These are phyloP conservation scores for Mesochorus sp. DNA, from an alignment of 2,888 invertebrate genomes.

Conservation along the genomic window DNA sequence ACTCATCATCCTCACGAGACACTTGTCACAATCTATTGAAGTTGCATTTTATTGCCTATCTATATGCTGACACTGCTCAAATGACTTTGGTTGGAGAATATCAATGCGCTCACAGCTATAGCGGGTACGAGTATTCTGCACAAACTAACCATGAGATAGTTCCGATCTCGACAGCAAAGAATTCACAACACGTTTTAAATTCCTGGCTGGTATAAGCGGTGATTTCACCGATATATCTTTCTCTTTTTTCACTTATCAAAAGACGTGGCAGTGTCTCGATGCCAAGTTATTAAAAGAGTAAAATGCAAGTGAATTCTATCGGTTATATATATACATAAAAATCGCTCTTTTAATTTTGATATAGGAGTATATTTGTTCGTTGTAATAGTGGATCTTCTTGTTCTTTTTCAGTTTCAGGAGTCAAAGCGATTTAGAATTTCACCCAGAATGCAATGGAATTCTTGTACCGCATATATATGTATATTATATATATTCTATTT, in stretches of 20 bases:
- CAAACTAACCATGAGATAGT: conserved; percentile 17
- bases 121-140: not conserved
- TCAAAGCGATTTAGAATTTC: conserved; percentile 34
- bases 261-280: too few species aligned
- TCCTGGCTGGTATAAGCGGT: conserved; percentile 28
- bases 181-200: conserved; percentile 52
- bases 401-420: conserved; percentile 18
- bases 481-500: not conserved
- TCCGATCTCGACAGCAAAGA: conserved; percentile 22
- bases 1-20: too few species aligned
- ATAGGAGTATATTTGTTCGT: not conserved
- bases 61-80: not conserved
- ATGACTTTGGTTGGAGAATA: conserved; percentile 42
- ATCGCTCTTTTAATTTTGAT: too few species aligned
- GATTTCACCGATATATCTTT: conserved; percentile 34
- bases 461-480: not conserved
- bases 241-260: too few species aligned
- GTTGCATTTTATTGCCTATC: conserved; percentile 1
- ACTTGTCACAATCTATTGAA: conserved; percentile 26
- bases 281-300: too few species aligned
- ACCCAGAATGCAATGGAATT: conserved; percentile 7
- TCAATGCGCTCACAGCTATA: conserved; percentile 32
- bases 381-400: not conserved
- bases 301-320: too few species aligned
- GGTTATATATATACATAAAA: too few species aligned